Percentiles rank a stretch among this genome's conserved stretches.
These are phyloP conservation scores for Dermolepida albohirtum DNA, from an alignment of 2,888 invertebrate genomes.

Conservation along the genomic window DNA sequence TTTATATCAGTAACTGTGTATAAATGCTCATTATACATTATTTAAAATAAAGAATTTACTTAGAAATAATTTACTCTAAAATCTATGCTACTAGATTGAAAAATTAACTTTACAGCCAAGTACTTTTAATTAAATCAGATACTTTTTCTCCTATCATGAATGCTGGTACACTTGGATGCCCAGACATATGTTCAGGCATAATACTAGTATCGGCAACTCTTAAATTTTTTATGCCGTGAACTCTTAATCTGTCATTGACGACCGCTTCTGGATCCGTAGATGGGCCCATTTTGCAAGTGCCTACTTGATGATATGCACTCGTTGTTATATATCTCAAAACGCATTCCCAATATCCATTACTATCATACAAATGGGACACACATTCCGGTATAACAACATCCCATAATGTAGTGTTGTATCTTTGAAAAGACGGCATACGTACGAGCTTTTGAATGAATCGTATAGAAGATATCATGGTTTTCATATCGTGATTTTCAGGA, in stretches of 20 bases:
- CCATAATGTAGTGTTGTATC: slow-evolving; percentile 65
- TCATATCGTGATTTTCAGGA: slow-evolving; percentile 69
- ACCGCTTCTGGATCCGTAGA: slow-evolving; percentile 71
- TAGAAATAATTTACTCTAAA: too few species aligned
- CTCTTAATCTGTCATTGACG: slow-evolving; percentile 73
- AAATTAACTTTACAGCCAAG: too few species aligned
- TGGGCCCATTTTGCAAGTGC: slow-evolving; percentile 80
- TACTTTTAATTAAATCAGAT: slow-evolving; percentile 63
- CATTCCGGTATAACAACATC: slow-evolving; percentile 65
- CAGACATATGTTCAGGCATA: slow-evolving; percentile 73
- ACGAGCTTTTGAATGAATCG: slow-evolving; percentile 69
- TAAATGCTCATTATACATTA: too few species aligned
- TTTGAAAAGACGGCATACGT: slow-evolving; percentile 71
- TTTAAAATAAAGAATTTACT: too few species aligned
- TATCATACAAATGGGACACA: slow-evolving; percentile 65
- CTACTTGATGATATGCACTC: slow-evolving; percentile 58
- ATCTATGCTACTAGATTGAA: too few species aligned
- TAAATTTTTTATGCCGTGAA: slow-evolving; percentile 71
- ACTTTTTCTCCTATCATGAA: slow-evolving; percentile 80
- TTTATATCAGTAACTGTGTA: too few species aligned
- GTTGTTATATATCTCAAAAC: slow-evolving; percentile 63
- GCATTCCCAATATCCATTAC: slow-evolving; percentile 80
- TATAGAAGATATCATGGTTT: slow-evolving; percentile 73
- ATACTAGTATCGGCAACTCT: slow-evolving; percentile 78
- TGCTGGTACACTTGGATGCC: slow-evolving; percentile 76